phyloP scores from a whole-genome alignment of 1,140 invertebrate species.

The Drosophila sproati region DNA sequence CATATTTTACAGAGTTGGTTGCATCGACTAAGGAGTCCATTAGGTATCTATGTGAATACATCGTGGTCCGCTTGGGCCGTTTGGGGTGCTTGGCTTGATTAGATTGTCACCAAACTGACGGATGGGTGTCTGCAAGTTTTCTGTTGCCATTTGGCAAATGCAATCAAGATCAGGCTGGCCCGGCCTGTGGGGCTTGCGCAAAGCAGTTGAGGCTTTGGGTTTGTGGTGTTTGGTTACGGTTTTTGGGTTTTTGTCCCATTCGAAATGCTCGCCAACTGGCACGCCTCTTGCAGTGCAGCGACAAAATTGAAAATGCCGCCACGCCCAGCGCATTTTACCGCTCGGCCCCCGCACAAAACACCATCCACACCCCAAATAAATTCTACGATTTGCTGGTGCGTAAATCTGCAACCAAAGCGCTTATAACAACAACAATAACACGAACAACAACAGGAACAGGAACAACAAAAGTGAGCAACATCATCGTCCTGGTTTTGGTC shows the following conservation, averaged over 20 bases:
- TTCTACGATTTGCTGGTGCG: slow-evolving; percentile 79
- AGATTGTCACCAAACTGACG: slow-evolving; percentile 46
- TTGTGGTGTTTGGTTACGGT: slow-evolving; percentile 8
- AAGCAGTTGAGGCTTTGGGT: slow-evolving; percentile 6
- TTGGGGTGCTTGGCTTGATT: slow-evolving; percentile 28
- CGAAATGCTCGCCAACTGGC: slow-evolving; percentile 5
- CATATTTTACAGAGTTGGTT: neutral
- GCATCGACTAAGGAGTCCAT: neutral
- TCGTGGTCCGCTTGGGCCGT: neutral
- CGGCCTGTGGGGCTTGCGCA: neutral
- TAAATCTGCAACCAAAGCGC: slow-evolving; percentile 78
- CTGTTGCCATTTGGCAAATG: slow-evolving; percentile 69
- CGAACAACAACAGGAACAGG: slow-evolving; percentile 34
- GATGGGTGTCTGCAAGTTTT: slow-evolving; percentile 39
- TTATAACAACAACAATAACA: slow-evolving; percentile 62
- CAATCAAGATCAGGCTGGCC: slow-evolving; percentile 66
- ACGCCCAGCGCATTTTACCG: slow-evolving; percentile 21
- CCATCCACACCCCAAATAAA: slow-evolving; percentile 48
- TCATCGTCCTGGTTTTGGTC: slow-evolving; percentile 6
- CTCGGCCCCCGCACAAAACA: neutral
- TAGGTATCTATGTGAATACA: neutral
- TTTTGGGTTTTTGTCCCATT: slow-evolving; percentile 10
- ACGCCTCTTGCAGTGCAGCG: slow-evolving; percentile 38
- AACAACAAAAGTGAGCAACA: slow-evolving; percentile 4
- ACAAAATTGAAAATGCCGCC: slow-evolving; percentile 68